phyloP scores from a whole-genome alignment of 2,113 vertebrate species.

The Ophthalmolycus amberensis region DNA sequence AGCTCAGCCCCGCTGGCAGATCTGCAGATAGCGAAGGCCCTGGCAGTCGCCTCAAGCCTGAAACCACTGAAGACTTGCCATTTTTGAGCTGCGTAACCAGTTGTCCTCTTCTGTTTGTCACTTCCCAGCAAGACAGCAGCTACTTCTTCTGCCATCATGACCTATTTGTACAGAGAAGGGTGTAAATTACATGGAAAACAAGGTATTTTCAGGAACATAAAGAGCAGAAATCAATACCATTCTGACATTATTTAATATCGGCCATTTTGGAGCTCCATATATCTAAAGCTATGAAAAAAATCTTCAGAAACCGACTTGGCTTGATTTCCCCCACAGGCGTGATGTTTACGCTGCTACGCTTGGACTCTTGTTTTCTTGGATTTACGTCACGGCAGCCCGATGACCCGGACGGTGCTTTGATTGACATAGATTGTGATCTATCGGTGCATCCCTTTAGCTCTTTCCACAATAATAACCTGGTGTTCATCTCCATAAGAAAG shows the following conservation, averaged over 20 bases:
- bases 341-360: conserved; percentile 4
- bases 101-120: conserved; percentile 45
- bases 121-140: conserved; percentile 3
- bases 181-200: conserved; percentile 12
- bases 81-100: conserved; percentile 54
- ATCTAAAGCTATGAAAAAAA: not conserved
- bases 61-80: conserved; percentile 42
- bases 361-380: conserved; percentile 24
- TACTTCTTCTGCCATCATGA: conserved; percentile 17
- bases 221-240: not conserved
- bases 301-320: not conserved
- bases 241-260: not conserved
- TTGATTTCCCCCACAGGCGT: conserved; percentile 32
- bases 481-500: conserved; percentile 1
- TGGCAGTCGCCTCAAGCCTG: conserved; percentile 56
- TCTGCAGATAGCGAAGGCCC: conserved; percentile 43
- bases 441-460: conserved; percentile 20
- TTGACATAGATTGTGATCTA: conserved; percentile 51
- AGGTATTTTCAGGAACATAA: not conserved
- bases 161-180: conserved; percentile 49
- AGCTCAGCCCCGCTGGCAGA: conserved; percentile 46
- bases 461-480: conserved; percentile 12
- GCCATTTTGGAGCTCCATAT: not conserved
- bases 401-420: conserved; percentile 48
- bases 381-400: conserved; percentile 19